These are phyloP conservation scores for Busseola fusca DNA, from an alignment of 2,888 invertebrate species.

Conservation along the genomic window DNA sequence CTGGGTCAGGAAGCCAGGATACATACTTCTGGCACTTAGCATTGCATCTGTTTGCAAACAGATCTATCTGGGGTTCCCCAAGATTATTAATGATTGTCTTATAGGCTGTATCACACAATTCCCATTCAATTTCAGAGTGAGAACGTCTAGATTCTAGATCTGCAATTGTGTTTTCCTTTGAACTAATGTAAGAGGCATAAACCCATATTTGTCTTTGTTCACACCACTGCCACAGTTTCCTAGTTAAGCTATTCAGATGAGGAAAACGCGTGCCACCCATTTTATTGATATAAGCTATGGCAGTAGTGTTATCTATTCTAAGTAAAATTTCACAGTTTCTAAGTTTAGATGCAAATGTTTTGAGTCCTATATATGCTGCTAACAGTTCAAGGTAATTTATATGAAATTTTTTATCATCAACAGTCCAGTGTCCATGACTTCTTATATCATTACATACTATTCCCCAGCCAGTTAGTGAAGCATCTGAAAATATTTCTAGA, in stretches of 20 bases:
- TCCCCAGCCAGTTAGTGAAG: slow-evolving; percentile 20
- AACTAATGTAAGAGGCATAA: slow-evolving; percentile 26
- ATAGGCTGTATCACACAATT: not conserved
- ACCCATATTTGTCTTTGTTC: slow-evolving; percentile 24
- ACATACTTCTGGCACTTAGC: slow-evolving; percentile 15
- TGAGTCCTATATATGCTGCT: slow-evolving; percentile 16
- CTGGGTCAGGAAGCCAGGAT: slow-evolving; percentile 7
- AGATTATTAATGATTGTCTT: slow-evolving; percentile 12
- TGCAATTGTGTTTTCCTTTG: slow-evolving; percentile 15
- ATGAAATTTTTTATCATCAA: not conserved
- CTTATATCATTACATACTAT: slow-evolving; percentile 6
- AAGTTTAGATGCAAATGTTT: slow-evolving; percentile 8
- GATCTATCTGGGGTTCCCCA: slow-evolving; percentile 14
- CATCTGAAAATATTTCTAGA: slow-evolving; percentile 21
- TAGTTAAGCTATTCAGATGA: slow-evolving; percentile 1
- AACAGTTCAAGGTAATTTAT: not conserved
- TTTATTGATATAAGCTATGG: slow-evolving; percentile 24
- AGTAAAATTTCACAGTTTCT: slow-evolving; percentile 11
- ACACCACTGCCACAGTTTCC: slow-evolving; percentile 30
- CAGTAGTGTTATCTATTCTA: slow-evolving; percentile 28
- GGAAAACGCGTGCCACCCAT: slow-evolving; percentile 8
- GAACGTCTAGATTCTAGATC: slow-evolving; percentile 24
- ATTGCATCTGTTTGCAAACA: slow-evolving; percentile 13
- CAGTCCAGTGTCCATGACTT: slow-evolving; percentile 1
- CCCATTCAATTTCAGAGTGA: slow-evolving; percentile 20